Evolutionary conservation across 92 coral and sea anemone species (phyloP), one percentile per base, ranked within the genome.

Genomic region (Epizoanthus scotinus): DNA sequence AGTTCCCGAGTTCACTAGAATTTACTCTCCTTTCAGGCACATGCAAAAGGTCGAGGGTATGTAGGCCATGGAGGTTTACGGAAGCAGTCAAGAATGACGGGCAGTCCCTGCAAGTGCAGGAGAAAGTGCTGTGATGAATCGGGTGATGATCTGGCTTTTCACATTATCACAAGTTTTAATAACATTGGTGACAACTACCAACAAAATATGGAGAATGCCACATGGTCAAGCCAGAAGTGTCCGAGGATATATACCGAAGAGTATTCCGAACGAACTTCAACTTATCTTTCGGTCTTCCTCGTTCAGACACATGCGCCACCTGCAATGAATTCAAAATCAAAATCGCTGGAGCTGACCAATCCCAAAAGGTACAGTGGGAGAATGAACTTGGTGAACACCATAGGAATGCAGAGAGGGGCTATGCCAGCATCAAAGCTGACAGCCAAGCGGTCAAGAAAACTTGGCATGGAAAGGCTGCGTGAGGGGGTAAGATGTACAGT

Each of bases 381-480:
- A 13, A 14, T 2, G 1, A 27, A 14, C 50, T 13, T 1, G 9
- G 18, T 0, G 6, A 28, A 2, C 70, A 65, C 49, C 70, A 65
- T 21, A 34, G 49, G 10, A 13, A 24, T 22, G 78, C 44, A 0
- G 85, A 82, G n/a, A 0, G 10, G 8, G 83, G 83, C 0, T 78
- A 63, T 24, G 1, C n/a, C 4, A 26, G 26, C 24, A 0, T 28
- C 2, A 15, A 2, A 2, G 42, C 49, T 0, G 49, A 65, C 49
- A 26, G 17, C 2, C 13, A 7, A 0, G 6, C 40, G 0, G 69
- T 40, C 2, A 26, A 26, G 14, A 19, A 13, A 19, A 26, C 17
- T 15, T 26, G 69, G 70, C 12, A 10, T 8, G 49, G 70, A 8
- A 65, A 10, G 34, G 14, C 2, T 3, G 2, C 7, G 22, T n/a